Conservation (phyloP, 2,797 vertebrate genomes). For the Anabas testudineus region DNA sequence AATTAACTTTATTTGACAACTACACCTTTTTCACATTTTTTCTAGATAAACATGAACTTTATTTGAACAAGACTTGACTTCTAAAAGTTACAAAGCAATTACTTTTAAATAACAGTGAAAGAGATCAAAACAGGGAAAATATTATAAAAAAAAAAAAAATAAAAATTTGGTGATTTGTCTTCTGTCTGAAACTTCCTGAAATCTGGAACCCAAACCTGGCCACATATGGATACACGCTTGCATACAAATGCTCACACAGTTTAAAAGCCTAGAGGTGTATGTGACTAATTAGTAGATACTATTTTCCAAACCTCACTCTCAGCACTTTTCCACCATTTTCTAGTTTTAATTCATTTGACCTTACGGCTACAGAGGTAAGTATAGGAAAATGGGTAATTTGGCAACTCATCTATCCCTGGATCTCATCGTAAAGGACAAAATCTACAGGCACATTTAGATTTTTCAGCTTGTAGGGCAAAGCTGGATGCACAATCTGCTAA, state of each 20-base stretch:
- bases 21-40: neutral
- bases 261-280: conserved; percentile 45
- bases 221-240: conserved; percentile 22
- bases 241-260: conserved; percentile 43
- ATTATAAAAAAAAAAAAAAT: too few species aligned
- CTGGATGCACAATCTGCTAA: conserved; percentile 47
- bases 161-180: neutral
- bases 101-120: neutral
- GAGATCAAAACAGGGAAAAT: neutral
- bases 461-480: conserved; percentile 51
- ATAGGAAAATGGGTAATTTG: conserved; percentile 60
- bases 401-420: conserved; percentile 44
- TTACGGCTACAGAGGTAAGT: conserved; percentile 52
- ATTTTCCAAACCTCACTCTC: conserved; percentile 59
- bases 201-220: conserved; percentile 20
- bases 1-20: conserved; percentile 23
- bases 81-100: neutral
- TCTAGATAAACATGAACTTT: neutral
- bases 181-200: conserved; percentile 23
- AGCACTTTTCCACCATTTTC: conserved; percentile 58
- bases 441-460: conserved; percentile 30
- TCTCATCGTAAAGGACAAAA: conserved; percentile 39
- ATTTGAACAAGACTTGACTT: neutral
- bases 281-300: conserved; percentile 62
- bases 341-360: conserved; percentile 60